These are phyloP conservation scores for Sminthurinus aureus DNA, from an alignment of 2,888 invertebrate genomes.

Conservation along the genomic window DNA sequence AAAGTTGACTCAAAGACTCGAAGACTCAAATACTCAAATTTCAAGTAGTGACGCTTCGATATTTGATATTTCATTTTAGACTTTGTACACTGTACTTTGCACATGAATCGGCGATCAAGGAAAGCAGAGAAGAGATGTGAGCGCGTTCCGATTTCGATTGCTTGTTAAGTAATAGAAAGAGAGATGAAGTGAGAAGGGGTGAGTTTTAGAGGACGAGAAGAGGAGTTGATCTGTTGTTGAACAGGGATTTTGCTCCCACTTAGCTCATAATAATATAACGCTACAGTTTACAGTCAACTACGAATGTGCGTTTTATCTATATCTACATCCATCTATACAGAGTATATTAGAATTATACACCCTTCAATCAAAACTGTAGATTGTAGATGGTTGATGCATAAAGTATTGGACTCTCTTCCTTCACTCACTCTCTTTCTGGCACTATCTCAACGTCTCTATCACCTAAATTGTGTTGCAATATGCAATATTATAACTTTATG, in stretches of 20 bases:
- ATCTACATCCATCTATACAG: background rate
- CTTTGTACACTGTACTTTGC: background rate
- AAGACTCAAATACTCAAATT: background rate
- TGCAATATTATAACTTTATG: no score
- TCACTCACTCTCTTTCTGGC: no score
- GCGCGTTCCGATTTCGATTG: slow-evolving; percentile 38
- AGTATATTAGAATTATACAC: background rate
- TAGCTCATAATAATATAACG: no score
- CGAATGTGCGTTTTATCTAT: no score
- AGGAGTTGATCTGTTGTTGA: slow-evolving; percentile 23
- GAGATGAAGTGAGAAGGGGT: slow-evolving; percentile 14
- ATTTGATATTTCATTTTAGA: background rate
- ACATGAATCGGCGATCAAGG: background rate
- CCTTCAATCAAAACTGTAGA: slow-evolving; percentile 36
- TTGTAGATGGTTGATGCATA: background rate
- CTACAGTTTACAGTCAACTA: no score
- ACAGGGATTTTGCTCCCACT: background rate
- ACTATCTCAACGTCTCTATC: no score
- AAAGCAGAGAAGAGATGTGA: background rate
- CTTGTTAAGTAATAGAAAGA: slow-evolving; percentile 17
- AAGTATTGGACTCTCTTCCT: background rate
- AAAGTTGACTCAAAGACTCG: background rate
- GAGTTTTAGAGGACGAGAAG: slow-evolving; percentile 1
- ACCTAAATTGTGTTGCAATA: no score
- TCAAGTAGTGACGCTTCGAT: background rate